A percentile compares a stretch with the other conserved stretches of the same genome.
These are phyloP conservation scores for Malachius bipustulatus DNA, from an alignment of 2,888 invertebrate species.

Conservation along the genomic window DNA sequence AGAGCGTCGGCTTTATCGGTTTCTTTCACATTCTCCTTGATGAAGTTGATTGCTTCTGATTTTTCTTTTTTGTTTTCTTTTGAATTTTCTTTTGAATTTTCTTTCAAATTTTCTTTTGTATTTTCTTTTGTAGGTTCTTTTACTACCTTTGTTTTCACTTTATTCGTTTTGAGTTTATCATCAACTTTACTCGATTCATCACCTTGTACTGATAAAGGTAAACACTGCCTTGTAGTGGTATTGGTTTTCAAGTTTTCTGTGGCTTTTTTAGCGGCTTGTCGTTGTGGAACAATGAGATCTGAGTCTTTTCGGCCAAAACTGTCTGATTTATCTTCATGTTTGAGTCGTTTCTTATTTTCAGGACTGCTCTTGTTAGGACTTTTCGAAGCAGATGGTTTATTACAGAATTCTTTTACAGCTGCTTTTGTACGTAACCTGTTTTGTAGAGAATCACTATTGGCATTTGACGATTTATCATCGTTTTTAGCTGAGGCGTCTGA, in stretches of 20 bases:
- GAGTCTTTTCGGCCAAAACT: conserved; percentile 44
- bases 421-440: conserved; percentile 66
- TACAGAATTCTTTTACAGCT: conserved; percentile 72
- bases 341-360: conserved; percentile 25
- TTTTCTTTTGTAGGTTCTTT: conserved; percentile 15
- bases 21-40: conserved; percentile 43
- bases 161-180: conserved; percentile 24
- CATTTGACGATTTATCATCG: conserved; percentile 48
- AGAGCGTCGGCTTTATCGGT: conserved; percentile 45
- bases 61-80: conserved; percentile 32
- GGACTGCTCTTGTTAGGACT: conserved; percentile 28
- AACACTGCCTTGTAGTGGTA: conserved; percentile 38
- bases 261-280: conserved; percentile 84
- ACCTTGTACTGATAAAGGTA: conserved; percentile 18
- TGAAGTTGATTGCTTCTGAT: conserved; percentile 26
- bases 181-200: conserved; percentile 23
- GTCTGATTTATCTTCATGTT: conserved; percentile 17
- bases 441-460: conserved; percentile 53
- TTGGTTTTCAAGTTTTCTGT: conserved; percentile 73
- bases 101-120: conserved; percentile 10
- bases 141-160: conserved; percentile 22
- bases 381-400: conserved; percentile 31
- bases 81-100: conserved; percentile 25
- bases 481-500: conserved; percentile 46
- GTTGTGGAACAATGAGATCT: conserved; percentile 77